Base-by-base conservation (phyloP, 2,113 vertebrate genomes). In the Ornithorhynchus anatinus region DNA sequence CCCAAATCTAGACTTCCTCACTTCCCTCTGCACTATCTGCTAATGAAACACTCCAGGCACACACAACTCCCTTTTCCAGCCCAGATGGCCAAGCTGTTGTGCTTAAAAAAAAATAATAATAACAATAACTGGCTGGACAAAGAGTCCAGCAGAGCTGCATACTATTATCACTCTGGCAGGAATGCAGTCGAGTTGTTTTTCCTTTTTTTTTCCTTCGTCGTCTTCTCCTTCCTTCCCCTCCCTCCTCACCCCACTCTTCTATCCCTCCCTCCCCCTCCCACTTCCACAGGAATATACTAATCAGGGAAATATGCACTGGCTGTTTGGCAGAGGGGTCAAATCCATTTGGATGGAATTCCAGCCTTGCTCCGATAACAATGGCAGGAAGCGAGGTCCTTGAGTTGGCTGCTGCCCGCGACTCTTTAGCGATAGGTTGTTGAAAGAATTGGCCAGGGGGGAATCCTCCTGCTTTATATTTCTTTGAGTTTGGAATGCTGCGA, bases 331-430 rank as follows among this genome's bases (percentile, higher is more conserved):
- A 80, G 71, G 77, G 91, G 89, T 93, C 91, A 93, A 87, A 94
- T 87, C 85, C 85, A 92, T 93, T 92, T 89, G 91, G 89, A 80
- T 82, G 88, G 79, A 91, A 94, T 94, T 93, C 90, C 87, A 89
- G 74, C 69, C 71, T 67, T 75, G 76, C 63, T 20, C 17, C 27
- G 35, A 64, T 65, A 89, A 94, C 93, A 94, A 92, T 89, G 69
- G 81, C 90, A 93, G 92, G 93, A 93, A 94, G 69, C 69, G 15
- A 71, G 75, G 74, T 84, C 81, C 79, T 82, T 64, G 22, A 62
- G 77, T 65, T 71, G 78, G 69, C 86, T 61, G 61, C 15, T 2
- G 38, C 27, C 3, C 15, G 17, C 44, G 62, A 9, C 66, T 72
- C 83, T n/a, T 38, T 56, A 81, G 71, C 10, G 62, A 72, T 16